phyloP scores from a whole-genome alignment of 2,888 invertebrate species.

The Drosophila parthenogenetica region DNA sequence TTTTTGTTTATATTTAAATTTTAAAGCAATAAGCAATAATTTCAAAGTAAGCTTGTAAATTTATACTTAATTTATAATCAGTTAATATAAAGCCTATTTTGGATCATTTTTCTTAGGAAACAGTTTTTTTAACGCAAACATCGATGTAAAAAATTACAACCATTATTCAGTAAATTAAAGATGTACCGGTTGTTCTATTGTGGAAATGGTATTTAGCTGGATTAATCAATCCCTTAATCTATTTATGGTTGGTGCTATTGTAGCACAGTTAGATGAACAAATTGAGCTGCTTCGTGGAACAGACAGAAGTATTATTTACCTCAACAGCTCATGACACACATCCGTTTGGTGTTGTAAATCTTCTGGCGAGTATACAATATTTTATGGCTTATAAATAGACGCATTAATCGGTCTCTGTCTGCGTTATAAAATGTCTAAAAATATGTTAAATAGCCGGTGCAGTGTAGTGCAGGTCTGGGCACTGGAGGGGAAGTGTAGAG shows the following conservation, averaged over 20 bases:
- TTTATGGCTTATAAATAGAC: constrained; percentile 59
- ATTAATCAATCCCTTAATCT: constrained; percentile 9
- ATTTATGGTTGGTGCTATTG: constrained; percentile 20
- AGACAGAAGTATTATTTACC: constrained; percentile 34
- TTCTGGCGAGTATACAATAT: constrained; percentile 23
- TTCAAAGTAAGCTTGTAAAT: too few relatives aligned
- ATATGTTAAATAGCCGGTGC: constrained; percentile 45
- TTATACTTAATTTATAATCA: too few relatives aligned
- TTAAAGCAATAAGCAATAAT: too few relatives aligned
- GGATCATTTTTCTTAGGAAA: too few relatives aligned
- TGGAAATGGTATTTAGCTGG: neutral
- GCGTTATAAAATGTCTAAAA: constrained; percentile 60
- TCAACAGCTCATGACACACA: constrained; percentile 53
- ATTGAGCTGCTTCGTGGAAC: constrained; percentile 32
- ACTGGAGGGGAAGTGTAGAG: neutral
- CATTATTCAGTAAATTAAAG: neutral
- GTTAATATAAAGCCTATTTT: too few relatives aligned
- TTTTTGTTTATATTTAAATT: too few relatives aligned
- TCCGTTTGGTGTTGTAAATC: constrained; percentile 45
- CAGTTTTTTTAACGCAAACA: too few relatives aligned
- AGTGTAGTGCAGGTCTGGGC: neutral
- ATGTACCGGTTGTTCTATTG: too few relatives aligned
- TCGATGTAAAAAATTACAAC: neutral
- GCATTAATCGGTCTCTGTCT: constrained; percentile 39
- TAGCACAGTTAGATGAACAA: constrained; percentile 14